Base-by-base conservation (phyloP, 2,888 invertebrate genomes). In the Tenthredo livida region DNA sequence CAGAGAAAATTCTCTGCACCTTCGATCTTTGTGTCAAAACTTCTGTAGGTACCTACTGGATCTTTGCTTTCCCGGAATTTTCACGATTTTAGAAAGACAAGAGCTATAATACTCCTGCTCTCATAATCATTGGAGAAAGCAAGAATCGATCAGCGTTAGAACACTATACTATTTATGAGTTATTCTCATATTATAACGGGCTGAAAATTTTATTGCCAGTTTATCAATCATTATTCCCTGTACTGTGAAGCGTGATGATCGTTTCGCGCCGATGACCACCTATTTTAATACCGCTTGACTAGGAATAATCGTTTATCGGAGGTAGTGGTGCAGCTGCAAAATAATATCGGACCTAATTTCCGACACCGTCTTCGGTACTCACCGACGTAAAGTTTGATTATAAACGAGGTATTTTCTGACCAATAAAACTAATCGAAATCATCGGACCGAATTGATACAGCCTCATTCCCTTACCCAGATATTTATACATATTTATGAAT, bases 221-320 rank as follows among this genome's bases (percentile, higher is more conserved):
- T 67, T 29, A 67, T 29, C 33, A 25, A 67, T 33, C 67, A 25
- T 29, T 12, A 33, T 33, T 67, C 67, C 25, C 1, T 10, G 72
- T 40, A 43, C 72, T n/a, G 67, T 67, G 72, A 73, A 73, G 40
- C 72, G 72, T 73, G 72, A 73, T 73, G 72, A 73, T n/a, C 72
- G 72, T 43, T 33, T 5, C 70, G 37, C 70, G 37, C 12, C 70
- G 37, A 37, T 70, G 70, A 70, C 37, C 37, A 70, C 37, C n/a
- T 21, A n/a, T 73, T 73, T 2, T 0, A 40, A 25, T 4, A 73
- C 25, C 33, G 4, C n/a, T n/a, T 21, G 58, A 58, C 21, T 3
- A 29, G 21, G 10, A 12, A 29, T 12, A 61, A 61, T 61, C 61
- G 61, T 61, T 61, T 61, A 21, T 15, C 25, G 25, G 3, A 29